Conservation (phyloP, 1,140 invertebrate species). For the Zaprionus inermis region DNA sequence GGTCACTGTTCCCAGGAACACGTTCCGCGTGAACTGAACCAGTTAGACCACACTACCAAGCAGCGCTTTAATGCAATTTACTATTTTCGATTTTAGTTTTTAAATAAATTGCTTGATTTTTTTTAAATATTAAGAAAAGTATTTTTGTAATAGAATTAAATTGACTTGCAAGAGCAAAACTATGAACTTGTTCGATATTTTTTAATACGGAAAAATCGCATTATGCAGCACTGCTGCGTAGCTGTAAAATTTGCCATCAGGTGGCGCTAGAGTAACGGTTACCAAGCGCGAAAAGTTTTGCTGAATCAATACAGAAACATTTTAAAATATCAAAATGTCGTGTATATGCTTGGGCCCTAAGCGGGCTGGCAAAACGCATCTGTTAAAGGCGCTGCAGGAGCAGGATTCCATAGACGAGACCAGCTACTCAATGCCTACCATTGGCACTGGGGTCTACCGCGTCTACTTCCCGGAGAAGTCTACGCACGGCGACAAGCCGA, state of each 20-base stretch:
- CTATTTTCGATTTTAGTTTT: neutral
- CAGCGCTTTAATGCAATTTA: neutral
- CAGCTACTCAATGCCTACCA: slow-evolving; percentile 90
- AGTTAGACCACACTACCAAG: neutral
- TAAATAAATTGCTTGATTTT: neutral
- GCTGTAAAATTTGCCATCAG: neutral
- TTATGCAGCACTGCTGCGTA: neutral
- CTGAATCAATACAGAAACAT: slow-evolving; percentile 50
- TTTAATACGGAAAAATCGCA: neutral
- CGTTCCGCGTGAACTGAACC: neutral
- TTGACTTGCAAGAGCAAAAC: neutral
- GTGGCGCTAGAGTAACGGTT: slow-evolving; percentile 41
- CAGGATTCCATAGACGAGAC: slow-evolving; percentile 88
- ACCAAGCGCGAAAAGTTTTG: slow-evolving; percentile 32
- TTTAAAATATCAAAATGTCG: slow-evolving; percentile 67
- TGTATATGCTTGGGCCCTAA: slow-evolving; percentile 90
- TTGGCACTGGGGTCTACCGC: slow-evolving; percentile 90
- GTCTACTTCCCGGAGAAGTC: slow-evolving; percentile 86
- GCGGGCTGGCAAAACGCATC: slow-evolving; percentile 92
- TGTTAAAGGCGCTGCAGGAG: slow-evolving; percentile 89
- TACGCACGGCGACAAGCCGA: slow-evolving; percentile 72
- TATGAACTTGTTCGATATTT: neutral
- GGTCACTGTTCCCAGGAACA: slow-evolving; percentile 7
- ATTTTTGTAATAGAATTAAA: neutral
- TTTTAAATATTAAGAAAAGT: neutral